Base-by-base conservation (phyloP, 2,888 invertebrate species). In the Helleia helle region DNA sequence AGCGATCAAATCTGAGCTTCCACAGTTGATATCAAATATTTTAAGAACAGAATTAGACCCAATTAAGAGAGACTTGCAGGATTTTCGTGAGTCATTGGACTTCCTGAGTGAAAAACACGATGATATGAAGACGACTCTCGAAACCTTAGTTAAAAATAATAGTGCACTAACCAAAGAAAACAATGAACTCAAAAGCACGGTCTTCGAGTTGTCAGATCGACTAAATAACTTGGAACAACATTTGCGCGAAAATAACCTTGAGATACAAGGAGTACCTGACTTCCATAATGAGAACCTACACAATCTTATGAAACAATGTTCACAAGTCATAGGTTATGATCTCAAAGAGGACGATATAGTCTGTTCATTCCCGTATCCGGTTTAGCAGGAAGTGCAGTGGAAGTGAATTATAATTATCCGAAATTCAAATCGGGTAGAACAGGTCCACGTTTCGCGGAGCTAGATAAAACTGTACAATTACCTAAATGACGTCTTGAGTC, bases 171-270 rank as follows among this genome's bases (percentile, higher is more conserved):
- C 24, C 1, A 15, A 37, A 7, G 11, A 26, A 9, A 11, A 7
- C 17, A 11, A 8, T 8, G 12, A 4, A 13, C n/a, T 37, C n/a
- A n/a, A 25, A 1, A 13, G 12, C 27, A 28, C 38, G 9, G 15
- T 15, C 7, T 8, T 15, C 1, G 18, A 28, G 4, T 15, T 38
- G 11, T 18, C 27, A 2, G 28, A 38, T 3, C 38, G 28, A 1
- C 12, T 28, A 3, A 38, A 38, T 18, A 38, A 38, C 18, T 6
- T 38, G 6, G 38, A 38, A 11, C 38, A 38, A 38, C 15, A 38
- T 17, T 12, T 28, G 15, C 15, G 38, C 4, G 38, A 27, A 12
- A 38, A 38, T 6, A 28, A 38, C n/a, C 8, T 38, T 6, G 11
- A 38, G n/a, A 17, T 38, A 15, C 27, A 28, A 2, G 27, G 12